Evolutionary conservation across 2,797 vertebrate genomes (phyloP), one percentile per base, ranked within the genome.

Genomic region (Acestrorhynchus altus): DNA sequence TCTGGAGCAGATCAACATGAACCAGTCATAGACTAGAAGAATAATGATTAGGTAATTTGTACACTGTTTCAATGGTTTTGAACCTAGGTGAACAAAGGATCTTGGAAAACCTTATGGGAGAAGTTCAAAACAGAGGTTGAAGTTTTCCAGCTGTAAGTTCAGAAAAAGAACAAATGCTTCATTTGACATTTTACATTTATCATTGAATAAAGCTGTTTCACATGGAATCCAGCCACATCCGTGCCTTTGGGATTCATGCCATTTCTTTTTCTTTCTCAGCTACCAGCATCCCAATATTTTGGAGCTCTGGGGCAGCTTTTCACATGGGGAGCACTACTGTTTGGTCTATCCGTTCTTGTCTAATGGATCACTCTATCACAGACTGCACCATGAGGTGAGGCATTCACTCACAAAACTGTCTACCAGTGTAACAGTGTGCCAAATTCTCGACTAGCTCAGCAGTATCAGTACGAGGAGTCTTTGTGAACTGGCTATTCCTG

Each of bases 41-140:
- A n/a, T n/a, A n/a, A n/a, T n/a, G n/a, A n/a, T n/a, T n/a, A n/a
- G n/a, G n/a, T n/a, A n/a, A n/a, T n/a, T n/a, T n/a, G n/a, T n/a
- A 28, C 11, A 39, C 24, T 24, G 8, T 60, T 0, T 59, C 4
- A 54, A 10, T 73, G 12, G 11, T 1, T 47, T 68, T 67, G 8
- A 49, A 61, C 24, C n/a, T 80, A 93, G 92, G 82, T 31, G 7
- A 83, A 83, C 12, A 81, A 80, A 35, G 59, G 20, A 6, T 86
- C 86, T 1, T 91, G 91, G 88, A 93, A 88, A 82, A 88, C 88
- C 74, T 80, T 88, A 22, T 94, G 92, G 91, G 90, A 93, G 66
- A 78, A 74, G 60, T 94, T 94, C 88, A 88, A 89, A 70, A 93
- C 89, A 83, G 92, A 95, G 84, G 89, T 88, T 78, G 91, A 94